These are phyloP conservation scores for Paguma larvata DNA, from an alignment of 2,797 vertebrate species.

Conservation along the genomic window DNA sequence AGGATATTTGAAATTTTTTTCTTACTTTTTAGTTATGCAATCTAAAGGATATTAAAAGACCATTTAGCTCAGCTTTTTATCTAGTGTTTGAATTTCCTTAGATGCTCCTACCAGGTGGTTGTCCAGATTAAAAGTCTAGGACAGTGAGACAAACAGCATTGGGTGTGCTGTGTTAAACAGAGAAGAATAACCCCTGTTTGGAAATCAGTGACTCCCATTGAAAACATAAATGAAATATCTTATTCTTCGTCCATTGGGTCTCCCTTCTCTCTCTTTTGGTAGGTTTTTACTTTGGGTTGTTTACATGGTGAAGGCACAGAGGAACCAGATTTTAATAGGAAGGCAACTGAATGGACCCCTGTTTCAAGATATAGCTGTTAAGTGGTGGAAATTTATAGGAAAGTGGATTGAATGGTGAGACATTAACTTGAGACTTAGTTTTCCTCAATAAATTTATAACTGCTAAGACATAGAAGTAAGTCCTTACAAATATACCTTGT, in stretches of 20 bases:
- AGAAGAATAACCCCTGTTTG: background rate
- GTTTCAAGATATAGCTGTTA: background rate
- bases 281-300: constrained; percentile 47
- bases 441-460: constrained; percentile 28
- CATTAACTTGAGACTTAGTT: background rate
- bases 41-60: constrained; percentile 38
- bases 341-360: background rate
- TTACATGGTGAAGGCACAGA: constrained; percentile 6
- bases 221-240: background rate
- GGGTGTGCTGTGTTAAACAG: background rate
- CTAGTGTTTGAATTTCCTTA: constrained; percentile 36
- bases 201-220: background rate
- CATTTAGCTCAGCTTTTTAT: background rate
- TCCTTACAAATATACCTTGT: constrained; percentile 12
- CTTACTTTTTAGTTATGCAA: background rate
- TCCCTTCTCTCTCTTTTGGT: background rate
- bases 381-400: constrained; percentile 1
- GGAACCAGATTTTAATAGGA: constrained; percentile 52
- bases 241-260: constrained; percentile 37
- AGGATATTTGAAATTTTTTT: background rate
- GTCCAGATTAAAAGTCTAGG: background rate
- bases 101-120: background rate
- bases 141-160: constrained; percentile 19
- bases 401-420: constrained; percentile 8
- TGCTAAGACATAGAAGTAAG: background rate